Conservation (phyloP, 2,113 vertebrate species). For the Sturnus vulgaris region DNA sequence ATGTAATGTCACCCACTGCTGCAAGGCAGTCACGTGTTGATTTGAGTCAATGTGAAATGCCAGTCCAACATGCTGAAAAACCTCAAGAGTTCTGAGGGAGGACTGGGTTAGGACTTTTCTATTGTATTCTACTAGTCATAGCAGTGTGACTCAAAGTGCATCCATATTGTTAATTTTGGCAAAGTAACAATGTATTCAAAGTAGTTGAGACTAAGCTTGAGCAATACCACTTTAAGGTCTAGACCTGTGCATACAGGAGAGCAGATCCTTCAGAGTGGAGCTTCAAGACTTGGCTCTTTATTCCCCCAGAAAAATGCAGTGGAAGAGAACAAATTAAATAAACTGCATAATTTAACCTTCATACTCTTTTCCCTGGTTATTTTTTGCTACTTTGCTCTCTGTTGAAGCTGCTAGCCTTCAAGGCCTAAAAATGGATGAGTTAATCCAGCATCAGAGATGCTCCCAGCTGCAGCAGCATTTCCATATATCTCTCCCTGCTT, state of each 20-base stretch:
- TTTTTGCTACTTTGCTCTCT: background rate
- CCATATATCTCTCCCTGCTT: background rate
- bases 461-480: background rate
- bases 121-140: background rate
- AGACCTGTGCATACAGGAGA: background rate
- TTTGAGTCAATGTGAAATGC: background rate
- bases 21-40: background rate
- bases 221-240: background rate
- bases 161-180: background rate
- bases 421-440: background rate
- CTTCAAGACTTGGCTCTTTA: background rate
- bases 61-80: background rate
- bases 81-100: background rate
- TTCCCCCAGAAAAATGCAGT: accelerated
- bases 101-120: background rate
- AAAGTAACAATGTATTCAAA: background rate
- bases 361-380: background rate
- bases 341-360: background rate
- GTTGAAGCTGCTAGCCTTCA: background rate
- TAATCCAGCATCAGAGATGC: background rate
- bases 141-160: background rate
- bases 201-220: background rate
- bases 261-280: background rate
- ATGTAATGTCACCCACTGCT: accelerated
- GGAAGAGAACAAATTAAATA: background rate